Conservation (phyloP, 2,888 invertebrate genomes). For the Agrotis exclamationis region DNA sequence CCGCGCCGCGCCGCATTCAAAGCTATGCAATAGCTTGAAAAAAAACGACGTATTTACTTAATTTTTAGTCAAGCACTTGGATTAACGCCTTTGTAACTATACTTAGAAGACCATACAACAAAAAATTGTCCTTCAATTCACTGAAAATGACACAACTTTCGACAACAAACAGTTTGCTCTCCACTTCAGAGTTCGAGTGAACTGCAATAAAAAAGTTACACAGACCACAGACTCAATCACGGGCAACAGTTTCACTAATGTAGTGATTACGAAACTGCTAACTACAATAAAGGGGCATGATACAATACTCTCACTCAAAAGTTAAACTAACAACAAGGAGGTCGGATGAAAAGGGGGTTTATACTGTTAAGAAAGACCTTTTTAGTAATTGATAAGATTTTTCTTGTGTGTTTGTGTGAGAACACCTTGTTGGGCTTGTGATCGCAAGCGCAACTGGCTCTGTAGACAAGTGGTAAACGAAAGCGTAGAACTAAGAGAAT, state of each 20-base stretch:
- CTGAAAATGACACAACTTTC: conserved; percentile 34
- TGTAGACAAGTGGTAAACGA: no score
- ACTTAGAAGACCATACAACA: not conserved
- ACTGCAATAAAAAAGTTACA: conserved; percentile 56
- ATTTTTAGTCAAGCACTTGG: no score
- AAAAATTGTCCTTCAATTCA: conserved; percentile 37
- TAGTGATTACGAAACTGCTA: conserved; percentile 42
- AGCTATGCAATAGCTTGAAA: no score
- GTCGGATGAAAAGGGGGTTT: not conserved
- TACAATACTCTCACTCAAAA: conserved; percentile 24
- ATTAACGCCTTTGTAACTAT: not conserved
- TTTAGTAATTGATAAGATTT: no score
- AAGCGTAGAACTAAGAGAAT: no score
- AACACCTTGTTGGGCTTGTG: no score
- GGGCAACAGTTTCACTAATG: conserved; percentile 22
- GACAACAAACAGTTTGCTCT: conserved; percentile 25
- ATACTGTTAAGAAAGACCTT: not conserved
- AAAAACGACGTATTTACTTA: no score
- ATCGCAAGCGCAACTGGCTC: no score
- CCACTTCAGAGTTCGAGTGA: conserved; percentile 24
- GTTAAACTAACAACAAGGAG: not conserved
- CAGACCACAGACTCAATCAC: conserved; percentile 29
- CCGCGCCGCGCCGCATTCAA: no score
- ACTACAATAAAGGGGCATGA: conserved; percentile 20
- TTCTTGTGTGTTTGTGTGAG: no score